Evolutionary conservation across 2,797 vertebrate genomes (phyloP).

Genomic region (Ctenopoma kingsleyae): DNA sequence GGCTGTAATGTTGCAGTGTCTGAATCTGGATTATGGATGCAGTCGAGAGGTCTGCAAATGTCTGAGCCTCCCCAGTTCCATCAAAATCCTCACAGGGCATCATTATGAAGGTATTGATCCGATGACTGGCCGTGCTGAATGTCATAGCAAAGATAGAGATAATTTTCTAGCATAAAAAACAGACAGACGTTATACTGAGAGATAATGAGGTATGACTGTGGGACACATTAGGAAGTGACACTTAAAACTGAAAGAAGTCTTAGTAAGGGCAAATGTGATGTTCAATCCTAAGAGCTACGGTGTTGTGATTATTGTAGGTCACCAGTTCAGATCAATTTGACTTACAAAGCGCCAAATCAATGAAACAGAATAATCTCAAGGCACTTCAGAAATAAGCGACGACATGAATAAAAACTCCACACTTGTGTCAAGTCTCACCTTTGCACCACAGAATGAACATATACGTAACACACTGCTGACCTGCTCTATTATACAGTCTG

Average conservation of each 20-base stretch:
- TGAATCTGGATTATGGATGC: slow-evolving; percentile 43
- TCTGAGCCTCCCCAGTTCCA: slow-evolving; percentile 50
- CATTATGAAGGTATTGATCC: slow-evolving; percentile 73
- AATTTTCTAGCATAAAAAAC: slow-evolving; percentile 28
- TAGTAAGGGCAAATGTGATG: not conserved
- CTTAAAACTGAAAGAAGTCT: slow-evolving; percentile 2
- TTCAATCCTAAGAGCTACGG: not conserved
- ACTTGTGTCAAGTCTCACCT: not conserved
- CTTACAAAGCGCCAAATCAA: too few species aligned
- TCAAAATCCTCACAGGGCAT: slow-evolving; percentile 64
- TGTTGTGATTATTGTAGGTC: not conserved
- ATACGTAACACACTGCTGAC: too few species aligned
- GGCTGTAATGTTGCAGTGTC: slow-evolving; percentile 40
- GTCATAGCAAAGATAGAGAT: slow-evolving; percentile 47
- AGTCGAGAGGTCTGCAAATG: slow-evolving; percentile 33
- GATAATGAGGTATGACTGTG: slow-evolving; percentile 7
- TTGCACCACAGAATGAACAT: too few species aligned
- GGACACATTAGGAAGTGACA: not conserved
- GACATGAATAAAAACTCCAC: too few species aligned
- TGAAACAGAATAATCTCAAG: too few species aligned
- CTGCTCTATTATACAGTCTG: too few species aligned
- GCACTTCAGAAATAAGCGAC: too few species aligned
- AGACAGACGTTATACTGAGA: not conserved
- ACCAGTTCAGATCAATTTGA: not conserved
- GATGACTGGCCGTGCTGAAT: slow-evolving; percentile 48